Conservation (phyloP, 2,113 vertebrate species). For the Seriola aureovittata region DNA sequence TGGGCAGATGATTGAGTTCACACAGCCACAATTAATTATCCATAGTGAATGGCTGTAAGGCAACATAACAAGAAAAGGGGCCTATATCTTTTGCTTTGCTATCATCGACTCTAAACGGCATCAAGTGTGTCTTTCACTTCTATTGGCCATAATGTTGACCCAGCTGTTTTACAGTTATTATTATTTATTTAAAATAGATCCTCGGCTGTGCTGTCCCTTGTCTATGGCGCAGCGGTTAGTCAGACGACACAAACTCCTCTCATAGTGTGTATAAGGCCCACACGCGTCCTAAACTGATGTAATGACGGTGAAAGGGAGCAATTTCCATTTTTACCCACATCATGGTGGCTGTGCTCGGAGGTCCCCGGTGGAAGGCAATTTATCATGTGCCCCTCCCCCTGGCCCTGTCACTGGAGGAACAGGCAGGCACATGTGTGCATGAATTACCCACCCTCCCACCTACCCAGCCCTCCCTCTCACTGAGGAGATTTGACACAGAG, state of each 20-base stretch:
- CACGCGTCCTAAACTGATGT: constrained; percentile 87
- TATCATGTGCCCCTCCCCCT: constrained; percentile 87
- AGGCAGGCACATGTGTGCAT: constrained; percentile 87
- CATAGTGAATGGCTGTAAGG: not conserved
- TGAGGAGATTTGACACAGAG: constrained; percentile 75
- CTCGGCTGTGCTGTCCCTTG: constrained; percentile 21
- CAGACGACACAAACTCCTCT: constrained; percentile 55
- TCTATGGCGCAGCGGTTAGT: constrained; percentile 64
- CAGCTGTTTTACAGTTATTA: constrained; percentile 40
- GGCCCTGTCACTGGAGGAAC: constrained; percentile 85
- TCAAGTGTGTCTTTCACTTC: not conserved
- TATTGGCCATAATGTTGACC: constrained; percentile 30
- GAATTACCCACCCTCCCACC: constrained; percentile 81
- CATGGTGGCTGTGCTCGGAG: constrained; percentile 84
- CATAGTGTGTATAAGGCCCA: constrained; percentile 81
- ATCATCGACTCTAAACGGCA: not conserved
- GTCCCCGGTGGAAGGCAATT: constrained; percentile 87
- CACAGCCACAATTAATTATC: constrained; percentile 3
- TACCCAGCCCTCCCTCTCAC: constrained; percentile 37
- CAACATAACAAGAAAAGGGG: not conserved
- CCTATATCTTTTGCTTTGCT: not conserved
- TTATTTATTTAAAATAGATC: constrained; percentile 38
- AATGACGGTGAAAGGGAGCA: constrained; percentile 87
- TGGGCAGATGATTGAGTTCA: not conserved
- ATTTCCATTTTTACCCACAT: constrained; percentile 88